Evolutionary conservation across 2,113 vertebrate species (phyloP).

Genomic region (Choloepus hoffmanni): DNA sequence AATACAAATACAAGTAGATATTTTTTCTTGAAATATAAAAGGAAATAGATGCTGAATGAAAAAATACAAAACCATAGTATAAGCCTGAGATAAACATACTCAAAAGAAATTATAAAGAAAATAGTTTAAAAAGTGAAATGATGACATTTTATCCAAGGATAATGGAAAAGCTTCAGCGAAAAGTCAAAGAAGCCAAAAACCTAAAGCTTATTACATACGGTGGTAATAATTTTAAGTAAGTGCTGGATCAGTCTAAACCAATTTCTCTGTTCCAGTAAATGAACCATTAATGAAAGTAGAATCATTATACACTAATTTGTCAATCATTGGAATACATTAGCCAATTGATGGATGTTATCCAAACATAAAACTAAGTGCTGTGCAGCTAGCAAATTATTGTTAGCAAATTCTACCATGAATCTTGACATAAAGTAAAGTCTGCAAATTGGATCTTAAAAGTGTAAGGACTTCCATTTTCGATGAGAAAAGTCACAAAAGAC

Average conservation of each 20-base stretch:
- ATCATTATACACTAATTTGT: not conserved
- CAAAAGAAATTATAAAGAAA: not conserved
- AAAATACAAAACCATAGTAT: not conserved
- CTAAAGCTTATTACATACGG: not conserved
- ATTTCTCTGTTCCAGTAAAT: not conserved
- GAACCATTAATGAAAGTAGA: constrained; percentile 16
- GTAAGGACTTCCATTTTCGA: not conserved
- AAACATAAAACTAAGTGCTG: not conserved
- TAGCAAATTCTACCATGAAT: not conserved
- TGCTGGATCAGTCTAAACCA: not conserved
- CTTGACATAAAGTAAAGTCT: not conserved
- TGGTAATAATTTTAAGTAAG: not conserved
- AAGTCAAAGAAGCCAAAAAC: not conserved
- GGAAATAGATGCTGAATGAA: not conserved
- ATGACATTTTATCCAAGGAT: not conserved
- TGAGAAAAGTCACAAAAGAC: not conserved
- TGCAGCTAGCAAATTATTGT: not conserved
- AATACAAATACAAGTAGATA: not conserved
- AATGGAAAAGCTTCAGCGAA: not conserved
- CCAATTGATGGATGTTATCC: not conserved
- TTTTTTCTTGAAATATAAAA: constrained; percentile 15
- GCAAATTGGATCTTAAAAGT: not conserved
- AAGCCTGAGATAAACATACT: not conserved
- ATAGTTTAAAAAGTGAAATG: not conserved
- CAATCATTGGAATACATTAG: not conserved